These are phyloP conservation scores for Ursus arctos DNA, from an alignment of 2,113 vertebrate genomes.

Conservation along the genomic window DNA sequence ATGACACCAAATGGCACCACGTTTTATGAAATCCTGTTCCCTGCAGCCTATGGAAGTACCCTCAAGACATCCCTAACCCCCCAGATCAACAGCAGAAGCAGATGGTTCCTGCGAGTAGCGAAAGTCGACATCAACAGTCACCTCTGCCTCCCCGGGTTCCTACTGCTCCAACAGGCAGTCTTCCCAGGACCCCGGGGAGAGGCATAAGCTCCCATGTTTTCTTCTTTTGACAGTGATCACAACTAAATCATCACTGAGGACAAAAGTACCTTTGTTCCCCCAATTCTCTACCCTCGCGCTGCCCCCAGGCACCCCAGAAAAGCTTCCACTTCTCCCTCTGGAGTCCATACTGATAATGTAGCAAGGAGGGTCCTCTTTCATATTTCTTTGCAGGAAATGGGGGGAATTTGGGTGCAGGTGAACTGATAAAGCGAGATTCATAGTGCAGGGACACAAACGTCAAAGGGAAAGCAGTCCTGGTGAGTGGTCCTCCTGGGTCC, in stretches of 20 bases:
- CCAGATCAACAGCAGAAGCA: background rate
- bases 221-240: background rate
- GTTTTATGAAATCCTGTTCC: background rate
- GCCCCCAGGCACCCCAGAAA: background rate
- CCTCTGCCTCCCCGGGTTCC: background rate
- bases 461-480: background rate
- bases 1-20: too few species aligned
- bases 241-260: background rate
- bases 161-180: background rate
- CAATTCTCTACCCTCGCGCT: background rate
- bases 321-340: background rate
- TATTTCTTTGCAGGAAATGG: background rate
- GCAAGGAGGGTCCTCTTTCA: background rate
- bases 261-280: background rate
- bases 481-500: too few species aligned
- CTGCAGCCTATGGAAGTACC: background rate
- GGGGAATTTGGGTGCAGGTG: background rate
- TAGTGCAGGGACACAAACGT: background rate
- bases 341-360: background rate
- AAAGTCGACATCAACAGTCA: background rate
- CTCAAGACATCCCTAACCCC: background rate
- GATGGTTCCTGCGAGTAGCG: background rate
- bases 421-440: background rate
- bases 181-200: background rate
- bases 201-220: background rate